These are phyloP conservation scores for Rhabditoides inermis DNA, from an alignment of 2,888 invertebrate genomes.

Conservation along the genomic window DNA sequence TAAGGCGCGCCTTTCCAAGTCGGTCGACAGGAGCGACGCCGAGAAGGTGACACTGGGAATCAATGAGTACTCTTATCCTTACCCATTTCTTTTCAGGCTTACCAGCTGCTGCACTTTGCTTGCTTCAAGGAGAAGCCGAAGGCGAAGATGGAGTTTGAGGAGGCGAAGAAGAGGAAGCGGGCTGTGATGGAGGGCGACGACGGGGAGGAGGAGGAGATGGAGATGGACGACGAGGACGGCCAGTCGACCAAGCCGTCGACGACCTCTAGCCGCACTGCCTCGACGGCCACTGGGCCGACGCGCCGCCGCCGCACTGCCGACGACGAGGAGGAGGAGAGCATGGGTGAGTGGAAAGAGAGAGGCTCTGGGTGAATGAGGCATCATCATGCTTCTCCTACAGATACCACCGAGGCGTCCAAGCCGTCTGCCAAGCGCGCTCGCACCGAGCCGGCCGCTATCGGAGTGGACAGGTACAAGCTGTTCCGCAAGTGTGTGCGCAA, in stretches of 20 bases:
- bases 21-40: slow-evolving; percentile 77
- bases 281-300: too few species aligned
- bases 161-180: slow-evolving; percentile 10
- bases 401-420: slow-evolving; percentile 4
- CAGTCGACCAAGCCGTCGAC: slow-evolving; percentile 2
- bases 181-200: slow-evolving; percentile 8
- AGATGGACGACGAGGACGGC: slow-evolving; percentile 2
- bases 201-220: slow-evolving; percentile 17
- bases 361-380: too few species aligned
- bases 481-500: slow-evolving; percentile 39
- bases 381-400: too few species aligned
- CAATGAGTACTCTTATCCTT: too few species aligned
- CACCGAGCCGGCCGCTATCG: slow-evolving; percentile 30
- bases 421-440: slow-evolving; percentile 23
- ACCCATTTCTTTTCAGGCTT: slow-evolving; percentile 21
- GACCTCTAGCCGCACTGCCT: too few species aligned
- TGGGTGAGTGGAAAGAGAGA: too few species aligned
- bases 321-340: too few species aligned
- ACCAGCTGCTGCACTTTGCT: slow-evolving; percentile 45
- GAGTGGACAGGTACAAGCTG: slow-evolving; percentile 38
- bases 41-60: slow-evolving; percentile 59
- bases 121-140: slow-evolving; percentile 51
- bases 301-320: too few species aligned
- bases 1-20: slow-evolving; percentile 79
- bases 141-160: slow-evolving; percentile 35